Evolutionary conservation across 2,113 vertebrate genomes (phyloP), one percentile per base, ranked within the genome.

Genomic region (Gopherus evgoodei): DNA sequence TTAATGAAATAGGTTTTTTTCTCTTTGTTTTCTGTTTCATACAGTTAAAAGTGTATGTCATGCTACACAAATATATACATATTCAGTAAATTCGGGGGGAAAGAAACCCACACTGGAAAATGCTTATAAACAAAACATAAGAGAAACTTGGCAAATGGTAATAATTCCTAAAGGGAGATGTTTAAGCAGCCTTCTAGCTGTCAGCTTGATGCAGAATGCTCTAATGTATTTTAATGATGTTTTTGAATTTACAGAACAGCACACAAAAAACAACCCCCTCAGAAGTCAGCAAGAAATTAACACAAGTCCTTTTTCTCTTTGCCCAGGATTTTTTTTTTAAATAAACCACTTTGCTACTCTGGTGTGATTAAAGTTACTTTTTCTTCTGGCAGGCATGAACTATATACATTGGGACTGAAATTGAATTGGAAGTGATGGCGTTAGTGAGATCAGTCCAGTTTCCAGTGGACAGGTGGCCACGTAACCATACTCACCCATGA

Each of bases 311-410:
- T 38, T 10, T 38, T 21, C 38, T 42, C 6, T 47, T 78, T 78
- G 75, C 47, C 42, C 38, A 44, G 11, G 13, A 72, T 72, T 65
- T 38, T 35, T 49, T 42, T 78, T 78, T 42, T 24, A 72, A 62
- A 47, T 78, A 78, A 13, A 47, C 12, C 25, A 47, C 7, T 47
- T 29, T 44, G 17, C 44, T 54, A 80, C 35, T 47, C 19, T 12
- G 2, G 44, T 0, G 1, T 1, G 22, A 5, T 12, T 49, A 86
- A 5, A 49, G 84, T 47, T 31, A 8, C 6, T 0, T 5, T 2
- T 21, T 25, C 17, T 29, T 14, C 50, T 1, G 50, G 54, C 82
- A 38, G 52, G 49, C 56, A 1, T 11, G 16, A 83, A 29, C 12
- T 38, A 38, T 72, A 11, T 21, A 35, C 65, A 21, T 72, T n/a